Evolutionary conservation across 2,888 invertebrate species (phyloP).

Genomic region (Eutolmus rufibarbis): DNA sequence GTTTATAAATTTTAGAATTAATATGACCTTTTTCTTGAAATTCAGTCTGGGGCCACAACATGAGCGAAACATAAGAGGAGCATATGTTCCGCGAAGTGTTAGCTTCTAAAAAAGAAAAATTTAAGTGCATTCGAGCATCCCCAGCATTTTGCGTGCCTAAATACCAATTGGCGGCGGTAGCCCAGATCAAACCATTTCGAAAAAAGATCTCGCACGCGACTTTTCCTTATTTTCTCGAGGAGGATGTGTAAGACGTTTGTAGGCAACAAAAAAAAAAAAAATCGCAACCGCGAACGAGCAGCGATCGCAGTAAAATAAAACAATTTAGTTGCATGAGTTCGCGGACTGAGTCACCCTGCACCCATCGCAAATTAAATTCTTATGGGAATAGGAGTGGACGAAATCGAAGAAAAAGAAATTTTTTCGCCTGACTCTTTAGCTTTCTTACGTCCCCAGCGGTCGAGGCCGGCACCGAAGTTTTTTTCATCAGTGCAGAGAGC

Average conservation of each 20-base stretch:
- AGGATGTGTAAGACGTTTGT: background rate
- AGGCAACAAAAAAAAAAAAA: background rate
- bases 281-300: background rate
- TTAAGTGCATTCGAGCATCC: background rate
- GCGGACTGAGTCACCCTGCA: background rate
- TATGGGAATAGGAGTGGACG: slow-evolving; percentile 7
- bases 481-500: background rate
- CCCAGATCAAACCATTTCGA: background rate
- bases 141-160: background rate
- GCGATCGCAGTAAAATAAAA: background rate
- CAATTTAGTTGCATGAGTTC: background rate
- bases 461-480: background rate
- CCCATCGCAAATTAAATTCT: slow-evolving; percentile 23
- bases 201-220: background rate
- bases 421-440: background rate
- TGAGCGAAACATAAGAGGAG: background rate
- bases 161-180: background rate
- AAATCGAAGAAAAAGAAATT: slow-evolving; percentile 12
- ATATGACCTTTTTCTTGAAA: background rate
- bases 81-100: background rate
- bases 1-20: background rate
- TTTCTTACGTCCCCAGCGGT: background rate
- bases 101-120: background rate
- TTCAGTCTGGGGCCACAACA: background rate
- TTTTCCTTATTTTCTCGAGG: background rate